Percentiles rank a stretch among this genome's conserved stretches.
Evolutionary conservation across 2,797 vertebrate genomes (phyloP).

Genomic region (Babyrousa celebensis): DNA sequence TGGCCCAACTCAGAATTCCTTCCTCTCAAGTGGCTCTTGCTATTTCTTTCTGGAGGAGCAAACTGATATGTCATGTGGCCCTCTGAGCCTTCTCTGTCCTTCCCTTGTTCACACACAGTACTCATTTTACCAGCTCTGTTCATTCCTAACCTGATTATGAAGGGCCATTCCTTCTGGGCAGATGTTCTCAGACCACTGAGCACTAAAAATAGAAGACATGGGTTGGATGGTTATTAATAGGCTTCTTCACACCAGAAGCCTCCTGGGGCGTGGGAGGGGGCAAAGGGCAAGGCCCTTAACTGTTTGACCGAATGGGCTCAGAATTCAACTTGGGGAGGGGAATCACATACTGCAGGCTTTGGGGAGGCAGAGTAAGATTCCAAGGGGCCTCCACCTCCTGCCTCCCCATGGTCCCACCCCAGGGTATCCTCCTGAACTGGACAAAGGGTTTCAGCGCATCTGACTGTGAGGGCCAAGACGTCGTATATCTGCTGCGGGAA

Average conservation of each 20-base stretch:
- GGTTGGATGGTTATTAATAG: conserved; percentile 55
- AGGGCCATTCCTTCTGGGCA: conserved; percentile 59
- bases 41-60: conserved; percentile 33
- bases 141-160: conserved; percentile 48
- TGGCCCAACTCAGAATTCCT: conserved; percentile 21
- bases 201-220: conserved; percentile 33
- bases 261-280: neutral
- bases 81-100: neutral
- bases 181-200: conserved; percentile 39
- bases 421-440: conserved; percentile 96
- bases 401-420: conserved; percentile 22
- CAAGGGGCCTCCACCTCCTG: neutral
- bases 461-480: conserved; percentile 93
- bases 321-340: neutral
- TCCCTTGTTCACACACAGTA: neutral
- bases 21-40: neutral
- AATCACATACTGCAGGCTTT: neutral
- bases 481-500: conserved; percentile 93
- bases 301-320: neutral
- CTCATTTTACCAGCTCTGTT: neutral
- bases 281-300: conserved; percentile 3
- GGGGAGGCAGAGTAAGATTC: neutral
- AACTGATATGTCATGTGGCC: conserved; percentile 3
- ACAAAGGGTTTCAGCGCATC: conserved; percentile 95
- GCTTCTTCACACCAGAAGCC: conserved; percentile 52